Conservation (phyloP, 2,113 vertebrate genomes). For the Aplodontia rufa region DNA sequence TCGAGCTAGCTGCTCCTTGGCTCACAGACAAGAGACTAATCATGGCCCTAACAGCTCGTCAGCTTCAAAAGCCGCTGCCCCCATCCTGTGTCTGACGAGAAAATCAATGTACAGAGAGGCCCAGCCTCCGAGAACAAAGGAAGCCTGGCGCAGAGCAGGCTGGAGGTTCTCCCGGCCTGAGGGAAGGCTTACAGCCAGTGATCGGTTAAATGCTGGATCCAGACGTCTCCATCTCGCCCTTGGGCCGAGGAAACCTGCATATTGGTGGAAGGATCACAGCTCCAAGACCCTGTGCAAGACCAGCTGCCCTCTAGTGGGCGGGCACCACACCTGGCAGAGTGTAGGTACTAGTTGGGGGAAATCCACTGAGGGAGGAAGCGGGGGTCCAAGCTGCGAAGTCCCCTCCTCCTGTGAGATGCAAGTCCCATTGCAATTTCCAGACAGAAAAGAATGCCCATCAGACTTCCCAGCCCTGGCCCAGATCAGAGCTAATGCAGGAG, state of each 20-base stretch:
- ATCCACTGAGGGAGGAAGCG: background rate
- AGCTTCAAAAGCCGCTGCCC: conserved; percentile 39
- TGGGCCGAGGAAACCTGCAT: background rate
- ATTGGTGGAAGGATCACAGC: background rate
- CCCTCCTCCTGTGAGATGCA: background rate
- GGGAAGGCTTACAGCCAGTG: conserved; percentile 57
- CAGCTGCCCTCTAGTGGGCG: background rate
- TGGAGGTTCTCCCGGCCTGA: conserved; percentile 22
- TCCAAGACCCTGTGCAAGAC: background rate
- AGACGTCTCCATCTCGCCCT: conserved; percentile 23
- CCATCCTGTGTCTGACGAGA: background rate
- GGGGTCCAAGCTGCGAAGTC: background rate
- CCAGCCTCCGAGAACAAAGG: conserved; percentile 50
- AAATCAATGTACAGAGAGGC: conserved; percentile 27
- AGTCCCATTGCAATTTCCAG: background rate
- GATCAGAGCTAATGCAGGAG: background rate
- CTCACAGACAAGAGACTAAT: conserved; percentile 44
- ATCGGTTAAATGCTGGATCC: background rate
- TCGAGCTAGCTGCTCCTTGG: background rate
- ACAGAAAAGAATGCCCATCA: background rate
- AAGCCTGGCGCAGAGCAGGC: background rate
- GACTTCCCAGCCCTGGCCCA: background rate
- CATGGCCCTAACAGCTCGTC: background rate
- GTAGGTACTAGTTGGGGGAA: fast-evolving
- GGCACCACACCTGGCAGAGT: fast-evolving